phyloP scores from a whole-genome alignment of 23 tunicate species.

The Aplidium turbinatum region DNA sequence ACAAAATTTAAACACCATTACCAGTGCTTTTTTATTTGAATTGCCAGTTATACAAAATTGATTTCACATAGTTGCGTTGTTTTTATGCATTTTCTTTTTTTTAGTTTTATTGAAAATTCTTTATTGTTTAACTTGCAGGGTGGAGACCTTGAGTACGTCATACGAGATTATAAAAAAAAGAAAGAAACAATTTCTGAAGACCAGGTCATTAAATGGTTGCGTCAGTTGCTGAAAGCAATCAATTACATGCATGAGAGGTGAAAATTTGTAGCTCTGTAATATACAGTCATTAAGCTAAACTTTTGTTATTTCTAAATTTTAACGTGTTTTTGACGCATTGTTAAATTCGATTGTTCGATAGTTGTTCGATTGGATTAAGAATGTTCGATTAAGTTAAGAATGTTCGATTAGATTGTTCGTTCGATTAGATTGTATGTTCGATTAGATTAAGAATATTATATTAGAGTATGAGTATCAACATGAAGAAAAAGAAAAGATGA shows the following conservation, averaged over 20 bases:
- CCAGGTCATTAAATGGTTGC: slow-evolving; percentile 77
- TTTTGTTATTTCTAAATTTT: too few relatives aligned
- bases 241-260: slow-evolving; percentile 77
- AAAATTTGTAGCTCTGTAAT: neutral
- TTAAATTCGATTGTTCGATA: too few relatives aligned
- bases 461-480: neutral
- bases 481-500: too few relatives aligned
- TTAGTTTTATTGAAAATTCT: neutral
- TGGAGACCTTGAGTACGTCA: slow-evolving; percentile 72
- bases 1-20: neutral
- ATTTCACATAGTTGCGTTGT: too few relatives aligned
- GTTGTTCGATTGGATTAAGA: too few relatives aligned
- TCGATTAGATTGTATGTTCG: too few relatives aligned
- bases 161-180: slow-evolving; percentile 38
- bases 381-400: too few relatives aligned
- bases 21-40: neutral
- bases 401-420: too few relatives aligned
- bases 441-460: too few relatives aligned
- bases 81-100: neutral
- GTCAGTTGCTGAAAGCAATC: slow-evolving; percentile 71
- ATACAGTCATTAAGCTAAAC: too few relatives aligned
- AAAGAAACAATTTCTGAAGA: slow-evolving; percentile 50
- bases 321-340: too few relatives aligned
- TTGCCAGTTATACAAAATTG: neutral
- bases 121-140: slow-evolving; percentile 34